Conservation (phyloP, 2,113 vertebrate genomes). For the Pterocles orientalis region DNA sequence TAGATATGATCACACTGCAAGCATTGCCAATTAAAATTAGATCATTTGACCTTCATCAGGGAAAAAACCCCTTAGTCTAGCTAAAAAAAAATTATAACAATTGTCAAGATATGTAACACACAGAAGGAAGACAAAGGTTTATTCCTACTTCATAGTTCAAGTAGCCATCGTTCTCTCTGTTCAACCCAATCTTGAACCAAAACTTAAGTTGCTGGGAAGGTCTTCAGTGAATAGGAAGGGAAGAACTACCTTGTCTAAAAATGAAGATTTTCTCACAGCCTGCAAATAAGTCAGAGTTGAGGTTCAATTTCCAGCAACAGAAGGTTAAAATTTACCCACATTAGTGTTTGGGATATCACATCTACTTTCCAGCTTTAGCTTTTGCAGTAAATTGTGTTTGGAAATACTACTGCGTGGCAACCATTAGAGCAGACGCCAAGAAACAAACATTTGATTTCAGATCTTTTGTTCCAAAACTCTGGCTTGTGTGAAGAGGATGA, state of each 20-base stretch:
- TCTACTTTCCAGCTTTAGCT: background rate
- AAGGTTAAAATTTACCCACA: background rate
- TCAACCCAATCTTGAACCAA: background rate
- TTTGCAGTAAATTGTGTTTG: background rate
- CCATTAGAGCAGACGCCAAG: background rate
- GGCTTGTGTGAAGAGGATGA: background rate
- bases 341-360: background rate
- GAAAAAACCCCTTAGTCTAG: background rate
- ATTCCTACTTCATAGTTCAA: background rate
- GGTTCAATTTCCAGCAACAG: background rate
- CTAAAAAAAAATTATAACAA: background rate
- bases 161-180: background rate
- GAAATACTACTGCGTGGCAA: background rate
- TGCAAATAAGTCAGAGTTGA: background rate
- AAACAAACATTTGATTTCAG: background rate
- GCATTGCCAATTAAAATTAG: constrained; percentile 16
- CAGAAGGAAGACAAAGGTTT: background rate
- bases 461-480: background rate
- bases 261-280: background rate
- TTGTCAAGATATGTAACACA: background rate
- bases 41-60: background rate
- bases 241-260: background rate
- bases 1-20: background rate
- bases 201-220: background rate
- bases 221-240: background rate